These are phyloP conservation scores for Athrips mouffetella DNA, from an alignment of 2,888 invertebrate species.

Conservation along the genomic window DNA sequence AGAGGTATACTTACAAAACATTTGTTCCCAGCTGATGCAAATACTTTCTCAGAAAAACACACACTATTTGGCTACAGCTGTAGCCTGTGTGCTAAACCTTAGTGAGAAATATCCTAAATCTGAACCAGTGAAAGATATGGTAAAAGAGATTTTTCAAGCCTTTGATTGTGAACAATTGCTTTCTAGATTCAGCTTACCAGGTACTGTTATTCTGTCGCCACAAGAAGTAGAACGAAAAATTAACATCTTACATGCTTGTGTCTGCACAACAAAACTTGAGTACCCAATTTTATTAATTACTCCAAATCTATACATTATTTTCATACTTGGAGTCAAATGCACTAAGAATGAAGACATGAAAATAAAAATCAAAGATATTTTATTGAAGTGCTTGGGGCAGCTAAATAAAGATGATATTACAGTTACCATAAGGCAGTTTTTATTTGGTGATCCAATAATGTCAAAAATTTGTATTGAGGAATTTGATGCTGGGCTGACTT, in stretches of 20 bases:
- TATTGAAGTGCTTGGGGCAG: conserved; percentile 52
- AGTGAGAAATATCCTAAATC: conserved; percentile 66
- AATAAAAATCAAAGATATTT: conserved; percentile 52
- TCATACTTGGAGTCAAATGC: conserved; percentile 56
- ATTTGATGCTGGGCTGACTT: conserved; percentile 55
- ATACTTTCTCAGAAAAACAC: conserved; percentile 63
- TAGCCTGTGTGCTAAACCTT: conserved; percentile 75
- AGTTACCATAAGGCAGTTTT: conserved; percentile 32
- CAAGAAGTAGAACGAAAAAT: conserved; percentile 59
- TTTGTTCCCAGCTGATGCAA: conserved; percentile 71
- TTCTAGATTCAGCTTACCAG: conserved; percentile 40
- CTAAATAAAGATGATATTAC: conserved; percentile 32
- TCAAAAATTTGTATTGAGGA: conserved; percentile 45
- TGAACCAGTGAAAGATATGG: conserved; percentile 46
- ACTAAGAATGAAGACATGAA: conserved; percentile 47
- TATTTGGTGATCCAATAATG: conserved; percentile 40
- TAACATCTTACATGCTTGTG: conserved; percentile 54
- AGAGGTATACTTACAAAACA: conserved; percentile 73
- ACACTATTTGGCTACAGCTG: conserved; percentile 70
- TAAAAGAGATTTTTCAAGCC: conserved; percentile 43
- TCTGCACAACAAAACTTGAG: conserved; percentile 43
- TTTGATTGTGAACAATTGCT: conserved; percentile 44
- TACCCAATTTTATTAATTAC: conserved; percentile 52
- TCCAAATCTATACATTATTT: conserved; percentile 63
- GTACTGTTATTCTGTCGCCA: conserved; percentile 54